These are phyloP conservation scores for Timema podura DNA, from an alignment of 2,888 invertebrate genomes.

Conservation along the genomic window DNA sequence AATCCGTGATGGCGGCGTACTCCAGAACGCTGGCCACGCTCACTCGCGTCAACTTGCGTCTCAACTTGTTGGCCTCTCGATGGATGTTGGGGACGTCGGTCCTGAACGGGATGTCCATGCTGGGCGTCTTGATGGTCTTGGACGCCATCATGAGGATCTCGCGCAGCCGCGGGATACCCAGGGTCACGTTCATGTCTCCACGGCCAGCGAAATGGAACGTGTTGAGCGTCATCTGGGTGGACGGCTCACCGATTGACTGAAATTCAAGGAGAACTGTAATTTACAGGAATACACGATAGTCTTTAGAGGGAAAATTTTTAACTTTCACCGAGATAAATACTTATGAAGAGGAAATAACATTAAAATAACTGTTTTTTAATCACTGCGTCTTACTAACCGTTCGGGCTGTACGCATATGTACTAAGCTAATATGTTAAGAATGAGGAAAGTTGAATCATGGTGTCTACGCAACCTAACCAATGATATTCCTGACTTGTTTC, in stretches of 20 bases:
- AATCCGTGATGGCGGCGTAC: conserved; percentile 59
- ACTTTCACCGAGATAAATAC: too few species aligned
- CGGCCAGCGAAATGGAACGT: conserved; percentile 99
- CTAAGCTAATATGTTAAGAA: too few species aligned
- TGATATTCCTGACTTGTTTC: too few species aligned
- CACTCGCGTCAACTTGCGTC: conserved; percentile 71
- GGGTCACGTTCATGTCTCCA: conserved; percentile 99
- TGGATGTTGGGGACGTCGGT: conserved; percentile 49
- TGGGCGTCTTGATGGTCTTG: conserved; percentile 90
- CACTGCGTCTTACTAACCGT: too few species aligned
- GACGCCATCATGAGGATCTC: conserved; percentile 97
- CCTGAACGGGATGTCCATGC: conserved; percentile 88
- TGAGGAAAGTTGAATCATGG: too few species aligned
- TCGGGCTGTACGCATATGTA: too few species aligned
- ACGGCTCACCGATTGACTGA: conserved; percentile 94
- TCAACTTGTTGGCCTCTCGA: conserved; percentile 61
- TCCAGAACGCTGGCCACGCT: conserved; percentile 75
- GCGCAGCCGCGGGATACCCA: conserved; percentile 96
- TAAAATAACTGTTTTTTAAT: too few species aligned
- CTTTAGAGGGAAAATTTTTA: too few species aligned
- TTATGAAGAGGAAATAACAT: too few species aligned
- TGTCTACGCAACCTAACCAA: too few species aligned
- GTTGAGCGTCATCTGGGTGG: conserved; percentile 99
- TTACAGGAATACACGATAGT: too few species aligned
- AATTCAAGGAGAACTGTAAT: neutral